These are phyloP conservation scores for Formica selysi DNA, from an alignment of 1,140 invertebrate species.

Conservation along the genomic window DNA sequence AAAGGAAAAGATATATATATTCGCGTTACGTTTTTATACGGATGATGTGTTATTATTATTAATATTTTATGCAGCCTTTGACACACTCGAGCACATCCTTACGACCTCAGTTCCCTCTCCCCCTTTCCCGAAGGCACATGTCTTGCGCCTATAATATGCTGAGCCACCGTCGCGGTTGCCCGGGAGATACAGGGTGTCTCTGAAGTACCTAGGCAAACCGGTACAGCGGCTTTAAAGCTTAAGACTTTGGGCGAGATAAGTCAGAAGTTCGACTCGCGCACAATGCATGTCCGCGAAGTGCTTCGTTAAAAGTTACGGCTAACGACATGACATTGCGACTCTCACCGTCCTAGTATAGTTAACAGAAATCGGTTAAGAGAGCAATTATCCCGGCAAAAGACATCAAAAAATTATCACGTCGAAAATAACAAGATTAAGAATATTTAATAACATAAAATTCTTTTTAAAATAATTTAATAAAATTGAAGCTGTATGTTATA, in stretches of 20 bases:
- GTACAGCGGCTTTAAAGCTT: conserved; percentile 54
- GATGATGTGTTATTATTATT: not conserved
- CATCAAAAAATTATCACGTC: conserved; percentile 3
- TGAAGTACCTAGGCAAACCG: conserved; percentile 54
- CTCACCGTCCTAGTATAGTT: conserved; percentile 27
- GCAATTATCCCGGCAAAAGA: conserved; percentile 15
- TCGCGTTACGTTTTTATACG: not conserved
- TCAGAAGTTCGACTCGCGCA: conserved; percentile 59
- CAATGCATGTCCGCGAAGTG: conserved; percentile 46
- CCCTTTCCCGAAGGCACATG: conserved; percentile 29
- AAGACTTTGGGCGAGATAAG: conserved; percentile 60
- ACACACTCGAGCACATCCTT: conserved; percentile 50
- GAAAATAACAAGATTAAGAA: not conserved
- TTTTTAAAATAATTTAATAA: no score
- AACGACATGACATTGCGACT: conserved; percentile 41
- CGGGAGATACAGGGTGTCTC: conserved; percentile 57
- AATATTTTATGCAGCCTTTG: conserved; percentile 31
- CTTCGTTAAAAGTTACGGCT: conserved; percentile 59
- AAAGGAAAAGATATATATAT: not conserved
- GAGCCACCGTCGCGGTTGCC: conserved; percentile 45
- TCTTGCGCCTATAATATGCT: conserved; percentile 51
- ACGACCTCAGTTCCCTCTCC: not conserved
- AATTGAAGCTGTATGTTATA: no score
- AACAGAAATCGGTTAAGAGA: conserved; percentile 22
- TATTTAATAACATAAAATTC: no score